Base-by-base conservation (phyloP, 2,797 vertebrate species). In the Propithecus perrieri region DNA sequence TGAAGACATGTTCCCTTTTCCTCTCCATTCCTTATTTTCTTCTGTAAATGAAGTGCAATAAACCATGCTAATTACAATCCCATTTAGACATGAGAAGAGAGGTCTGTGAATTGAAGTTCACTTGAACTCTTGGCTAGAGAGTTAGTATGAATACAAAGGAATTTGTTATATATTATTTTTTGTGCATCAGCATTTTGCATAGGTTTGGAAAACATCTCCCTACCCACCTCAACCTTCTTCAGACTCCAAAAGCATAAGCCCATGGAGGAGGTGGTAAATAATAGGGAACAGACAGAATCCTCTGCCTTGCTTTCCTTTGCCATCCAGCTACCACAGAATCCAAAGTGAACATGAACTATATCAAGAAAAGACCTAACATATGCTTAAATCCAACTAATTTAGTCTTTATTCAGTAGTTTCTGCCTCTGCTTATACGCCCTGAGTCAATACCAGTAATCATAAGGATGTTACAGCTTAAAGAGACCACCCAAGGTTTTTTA, bases 151-250 rank as follows among this genome's bases (percentile, higher is more conserved):
- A 75, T 55, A 71, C 80, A 89, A 33, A 95, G 75, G 30, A 79
- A 83, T 89, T 79, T 20, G 63, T 59, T 61, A 8, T 69, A 59
- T 88, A 41, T 92, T 89, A 81, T 67, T 85, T 67, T 88, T 76
- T 79, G 69, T 72, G 61, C 24, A 35, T 86, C 48, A 89, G 41
- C 74, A 59, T 96, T 89, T 94, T 95, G 67, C 53, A 41, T 74
- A 53, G 41, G 10, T 85, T 96, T 89, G 61, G 53, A 97, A 95
- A 65, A 76, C n/a, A 75, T 84, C 22, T 92, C 59, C 95, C 11
- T 88, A 28, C 35, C 33, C 10, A 88, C 33, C 30, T 89, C 75
- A 4, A 18, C 35, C 17, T 79, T 86, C 75, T 83, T 91, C 30
- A 93, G 26, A 89, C 17, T 81, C 59, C 9, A 69, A 72, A 67